Conservation (phyloP, 1,140 invertebrate genomes). For the Drosophila pallidifrons region DNA sequence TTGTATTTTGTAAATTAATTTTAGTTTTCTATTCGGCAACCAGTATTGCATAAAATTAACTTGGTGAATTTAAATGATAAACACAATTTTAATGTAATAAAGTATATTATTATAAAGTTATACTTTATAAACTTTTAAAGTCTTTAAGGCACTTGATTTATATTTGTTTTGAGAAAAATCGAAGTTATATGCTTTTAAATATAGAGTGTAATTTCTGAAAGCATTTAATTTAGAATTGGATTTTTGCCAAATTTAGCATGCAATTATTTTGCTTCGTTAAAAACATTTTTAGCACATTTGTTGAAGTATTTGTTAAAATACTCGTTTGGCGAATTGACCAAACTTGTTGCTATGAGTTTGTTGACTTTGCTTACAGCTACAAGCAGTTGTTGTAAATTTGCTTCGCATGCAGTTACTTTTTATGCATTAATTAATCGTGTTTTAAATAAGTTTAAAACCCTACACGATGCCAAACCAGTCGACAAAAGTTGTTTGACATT, state of each 20-base stretch:
- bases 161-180: not conserved
- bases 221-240: no score
- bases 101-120: no score
- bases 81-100: no score
- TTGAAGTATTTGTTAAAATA: slow-evolving; percentile 18
- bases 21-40: no score
- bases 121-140: no score
- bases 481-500: slow-evolving; percentile 43
- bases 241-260: not conserved
- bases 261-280: not conserved
- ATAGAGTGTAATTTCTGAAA: no score
- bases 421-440: slow-evolving; percentile 24
- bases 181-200: no score
- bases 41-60: no score
- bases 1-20: not conserved
- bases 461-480: slow-evolving; percentile 29
- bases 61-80: no score
- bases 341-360: slow-evolving; percentile 5
- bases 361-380: not conserved
- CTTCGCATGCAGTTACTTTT: slow-evolving; percentile 11
- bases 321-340: slow-evolving; percentile 2
- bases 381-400: not conserved
- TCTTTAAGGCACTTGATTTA: not conserved
- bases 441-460: slow-evolving; percentile 1
- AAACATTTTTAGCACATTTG: not conserved